Evolutionary conservation across 2,888 invertebrate genomes (phyloP).

Genomic region (Pachymerium ferrugineum): DNA sequence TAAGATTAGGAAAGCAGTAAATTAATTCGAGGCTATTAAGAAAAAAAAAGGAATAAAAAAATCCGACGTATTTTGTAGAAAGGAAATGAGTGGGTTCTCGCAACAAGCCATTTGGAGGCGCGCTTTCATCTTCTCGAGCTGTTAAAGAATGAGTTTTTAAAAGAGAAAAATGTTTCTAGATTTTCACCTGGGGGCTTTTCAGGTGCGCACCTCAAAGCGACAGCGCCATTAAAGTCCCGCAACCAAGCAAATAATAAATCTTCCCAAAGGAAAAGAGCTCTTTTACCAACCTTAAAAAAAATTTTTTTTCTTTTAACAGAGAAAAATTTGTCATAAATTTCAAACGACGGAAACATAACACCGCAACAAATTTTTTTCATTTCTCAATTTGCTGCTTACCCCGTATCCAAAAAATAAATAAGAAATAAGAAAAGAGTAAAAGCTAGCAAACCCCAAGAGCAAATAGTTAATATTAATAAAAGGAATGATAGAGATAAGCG

Average conservation of each 20-base stretch:
- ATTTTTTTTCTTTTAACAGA: background rate
- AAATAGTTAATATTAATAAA: too few relatives aligned
- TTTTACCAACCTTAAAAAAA: background rate
- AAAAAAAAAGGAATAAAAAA: slow-evolving; percentile 11
- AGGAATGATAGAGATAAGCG: too few relatives aligned
- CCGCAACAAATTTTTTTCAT: background rate
- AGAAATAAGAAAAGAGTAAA: background rate
- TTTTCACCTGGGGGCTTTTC: slow-evolving; percentile 23
- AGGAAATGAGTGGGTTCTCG: slow-evolving; percentile 24
- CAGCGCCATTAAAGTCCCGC: too few relatives aligned
- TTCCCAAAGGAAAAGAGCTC: background rate
- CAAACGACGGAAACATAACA: background rate
- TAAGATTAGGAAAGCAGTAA: slow-evolving; percentile 20
- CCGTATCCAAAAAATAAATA: background rate
- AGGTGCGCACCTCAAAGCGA: slow-evolving; percentile 25
- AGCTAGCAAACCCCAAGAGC: too few relatives aligned
- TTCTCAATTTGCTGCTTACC: background rate
- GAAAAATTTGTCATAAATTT: background rate
- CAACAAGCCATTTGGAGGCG: slow-evolving; percentile 27
- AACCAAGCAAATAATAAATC: slow-evolving; percentile 11
- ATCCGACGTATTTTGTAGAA: slow-evolving; percentile 22
- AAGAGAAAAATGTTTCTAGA: slow-evolving; percentile 24
- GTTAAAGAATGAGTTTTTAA: slow-evolving; percentile 27
- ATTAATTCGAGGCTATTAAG: slow-evolving; percentile 25
- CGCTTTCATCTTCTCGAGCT: slow-evolving; percentile 12